Conservation (phyloP, 2,888 invertebrate species). For the Halictus quadricinctus region DNA sequence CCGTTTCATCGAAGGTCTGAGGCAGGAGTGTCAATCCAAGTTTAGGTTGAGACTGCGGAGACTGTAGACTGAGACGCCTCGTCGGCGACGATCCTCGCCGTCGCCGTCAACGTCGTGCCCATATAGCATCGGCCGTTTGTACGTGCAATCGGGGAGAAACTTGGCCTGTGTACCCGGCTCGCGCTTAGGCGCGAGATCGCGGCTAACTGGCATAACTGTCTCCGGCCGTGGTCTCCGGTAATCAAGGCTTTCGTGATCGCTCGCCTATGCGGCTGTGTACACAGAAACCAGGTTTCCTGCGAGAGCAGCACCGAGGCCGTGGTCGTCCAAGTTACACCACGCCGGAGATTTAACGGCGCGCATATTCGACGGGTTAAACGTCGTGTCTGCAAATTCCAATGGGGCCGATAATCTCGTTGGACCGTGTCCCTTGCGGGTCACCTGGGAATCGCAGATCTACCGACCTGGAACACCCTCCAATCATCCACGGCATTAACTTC, state of each 20-base stretch:
- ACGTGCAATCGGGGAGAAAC: slow-evolving; percentile 57
- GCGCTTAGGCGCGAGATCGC: slow-evolving; percentile 67
- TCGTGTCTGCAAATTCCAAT: slow-evolving; percentile 47
- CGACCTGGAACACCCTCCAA: background rate
- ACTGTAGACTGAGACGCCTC: background rate
- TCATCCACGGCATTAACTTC: background rate
- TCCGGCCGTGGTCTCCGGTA: slow-evolving; percentile 64
- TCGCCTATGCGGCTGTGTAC: slow-evolving; percentile 41
- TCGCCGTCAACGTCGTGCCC: slow-evolving; percentile 1
- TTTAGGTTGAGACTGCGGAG: slow-evolving; percentile 27
- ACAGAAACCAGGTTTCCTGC: slow-evolving; percentile 5
- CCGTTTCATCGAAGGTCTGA: slow-evolving; percentile 61
- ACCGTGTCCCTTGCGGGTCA: slow-evolving; percentile 28
- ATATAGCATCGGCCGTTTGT: slow-evolving; percentile 35
- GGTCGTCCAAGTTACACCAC: slow-evolving; percentile 31
- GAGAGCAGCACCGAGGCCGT: slow-evolving; percentile 12
- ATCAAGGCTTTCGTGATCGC: slow-evolving; percentile 72
- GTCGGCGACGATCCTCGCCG: background rate
- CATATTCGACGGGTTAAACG: slow-evolving; percentile 57
- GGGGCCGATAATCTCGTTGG: slow-evolving; percentile 47
- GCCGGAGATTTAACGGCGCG: slow-evolving; percentile 58
- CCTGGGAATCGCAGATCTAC: slow-evolving; percentile 24
- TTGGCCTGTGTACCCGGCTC: slow-evolving; percentile 66
- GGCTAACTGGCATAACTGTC: slow-evolving; percentile 73
- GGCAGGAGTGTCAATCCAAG: slow-evolving; percentile 50